phyloP scores from a whole-genome alignment of 2,888 invertebrate species.

The Portevinia maculata region DNA sequence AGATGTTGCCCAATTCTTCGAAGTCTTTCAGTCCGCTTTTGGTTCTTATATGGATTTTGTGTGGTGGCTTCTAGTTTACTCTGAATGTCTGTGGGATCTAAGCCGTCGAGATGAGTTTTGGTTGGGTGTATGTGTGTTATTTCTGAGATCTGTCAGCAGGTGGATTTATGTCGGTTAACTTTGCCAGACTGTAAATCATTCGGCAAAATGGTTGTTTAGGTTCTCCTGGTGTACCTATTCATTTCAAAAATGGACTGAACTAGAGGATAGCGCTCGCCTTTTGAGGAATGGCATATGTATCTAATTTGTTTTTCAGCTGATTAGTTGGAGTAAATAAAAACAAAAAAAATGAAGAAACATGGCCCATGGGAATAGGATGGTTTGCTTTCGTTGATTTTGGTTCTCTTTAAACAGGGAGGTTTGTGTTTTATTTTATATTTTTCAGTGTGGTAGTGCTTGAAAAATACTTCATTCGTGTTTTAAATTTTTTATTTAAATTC shows the following conservation, averaged over 20 bases:
- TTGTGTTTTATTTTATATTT: too few species aligned
- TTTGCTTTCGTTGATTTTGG: not conserved
- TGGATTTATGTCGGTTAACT: slow-evolving; percentile 81
- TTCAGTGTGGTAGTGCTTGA: too few species aligned
- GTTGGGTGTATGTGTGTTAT: slow-evolving; percentile 33
- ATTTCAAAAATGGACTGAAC: slow-evolving; percentile 11
- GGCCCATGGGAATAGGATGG: not conserved
- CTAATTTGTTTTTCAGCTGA: slow-evolving; percentile 49
- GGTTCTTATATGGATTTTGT: slow-evolving; percentile 59
- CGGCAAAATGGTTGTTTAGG: slow-evolving; percentile 44
- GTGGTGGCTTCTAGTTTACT: slow-evolving; percentile 57
- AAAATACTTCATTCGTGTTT: too few species aligned
- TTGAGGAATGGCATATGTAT: slow-evolving; percentile 20
- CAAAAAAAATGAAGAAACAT: too few species aligned
- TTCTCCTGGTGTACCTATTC: slow-evolving; percentile 30
- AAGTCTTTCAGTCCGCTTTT: slow-evolving; percentile 51
- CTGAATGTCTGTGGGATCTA: slow-evolving; percentile 51
- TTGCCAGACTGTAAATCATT: slow-evolving; percentile 81
- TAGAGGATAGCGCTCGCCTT: not conserved
- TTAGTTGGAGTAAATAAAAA: not conserved
- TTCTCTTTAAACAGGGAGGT: not conserved
- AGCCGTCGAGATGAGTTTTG: slow-evolving; percentile 8
- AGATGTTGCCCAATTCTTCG: slow-evolving; percentile 69
- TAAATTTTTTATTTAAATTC: too few species aligned
- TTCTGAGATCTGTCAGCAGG: slow-evolving; percentile 79